phyloP scores from a whole-genome alignment of 1,140 invertebrate species.

The Globodera rostochiensis region DNA sequence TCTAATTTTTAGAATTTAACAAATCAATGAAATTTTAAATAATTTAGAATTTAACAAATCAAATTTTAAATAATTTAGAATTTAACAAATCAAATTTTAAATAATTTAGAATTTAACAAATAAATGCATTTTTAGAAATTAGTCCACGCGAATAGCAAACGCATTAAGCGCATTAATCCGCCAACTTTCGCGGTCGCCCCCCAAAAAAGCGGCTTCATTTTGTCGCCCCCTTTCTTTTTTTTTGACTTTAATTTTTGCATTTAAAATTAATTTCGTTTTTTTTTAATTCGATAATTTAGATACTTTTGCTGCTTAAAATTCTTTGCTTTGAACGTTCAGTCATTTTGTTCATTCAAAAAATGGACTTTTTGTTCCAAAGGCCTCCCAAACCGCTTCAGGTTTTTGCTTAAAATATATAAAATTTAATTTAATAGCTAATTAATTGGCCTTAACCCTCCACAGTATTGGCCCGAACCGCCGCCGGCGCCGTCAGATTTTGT shows the following conservation, averaged over 20 bases:
- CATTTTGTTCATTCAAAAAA: background rate
- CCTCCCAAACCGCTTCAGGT: conserved; percentile 28
- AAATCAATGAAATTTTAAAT: too few relatives aligned
- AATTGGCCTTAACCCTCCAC: background rate
- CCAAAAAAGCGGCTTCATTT: background rate
- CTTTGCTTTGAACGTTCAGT: background rate
- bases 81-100: too few relatives aligned
- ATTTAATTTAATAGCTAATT: too few relatives aligned
- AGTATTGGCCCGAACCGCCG: conserved; percentile 23
- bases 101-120: too few relatives aligned
- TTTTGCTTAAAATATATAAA: background rate
- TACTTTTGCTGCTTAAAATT: too few relatives aligned
- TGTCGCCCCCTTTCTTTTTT: conserved; percentile 6
- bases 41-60: too few relatives aligned
- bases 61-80: too few relatives aligned
- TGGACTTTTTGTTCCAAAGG: conserved; percentile 20
- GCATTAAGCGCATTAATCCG: background rate
- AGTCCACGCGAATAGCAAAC: too few relatives aligned
- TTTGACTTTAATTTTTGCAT: conserved; percentile 7
- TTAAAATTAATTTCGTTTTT: conserved; percentile 2
- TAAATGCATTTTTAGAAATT: too few relatives aligned
- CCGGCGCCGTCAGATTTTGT: conserved; percentile 14
- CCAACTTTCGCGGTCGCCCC: background rate
- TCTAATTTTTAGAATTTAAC: too few relatives aligned
- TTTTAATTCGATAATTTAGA: too few relatives aligned